Evolutionary conservation across 2,888 invertebrate species (phyloP).

Genomic region (Stenodera caucasica): DNA sequence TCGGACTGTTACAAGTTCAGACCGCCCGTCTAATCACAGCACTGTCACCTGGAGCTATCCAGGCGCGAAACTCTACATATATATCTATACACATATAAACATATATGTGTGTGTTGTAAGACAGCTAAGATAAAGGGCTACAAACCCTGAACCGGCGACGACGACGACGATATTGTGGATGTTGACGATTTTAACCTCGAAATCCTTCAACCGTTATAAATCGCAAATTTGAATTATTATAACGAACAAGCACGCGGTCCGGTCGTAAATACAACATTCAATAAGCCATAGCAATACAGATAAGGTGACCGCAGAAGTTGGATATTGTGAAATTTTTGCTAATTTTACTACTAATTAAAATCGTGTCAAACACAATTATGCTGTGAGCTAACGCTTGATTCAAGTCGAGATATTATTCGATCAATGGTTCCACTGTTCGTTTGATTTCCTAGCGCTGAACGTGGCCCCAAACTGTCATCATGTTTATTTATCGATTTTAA

Average conservation of each 20-base stretch:
- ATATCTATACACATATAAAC: too few species aligned
- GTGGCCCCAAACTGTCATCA: background rate
- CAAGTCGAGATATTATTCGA: background rate
- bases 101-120: conserved; percentile 5
- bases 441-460: background rate
- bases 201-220: conserved; percentile 20
- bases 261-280: conserved; percentile 14
- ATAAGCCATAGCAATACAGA: conserved; percentile 4
- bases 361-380: background rate
- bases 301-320: too few species aligned
- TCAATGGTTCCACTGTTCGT: background rate
- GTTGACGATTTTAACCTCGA: conserved; percentile 26
- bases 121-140: conserved; percentile 31
- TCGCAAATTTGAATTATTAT: conserved; percentile 16
- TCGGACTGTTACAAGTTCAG: conserved; percentile 16
- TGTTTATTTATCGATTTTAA: background rate
- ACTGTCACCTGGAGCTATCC: conserved; percentile 49
- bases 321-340: too few species aligned
- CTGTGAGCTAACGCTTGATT: too few species aligned
- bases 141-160: conserved; percentile 27
- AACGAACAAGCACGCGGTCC: conserved; percentile 7
- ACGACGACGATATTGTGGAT: conserved; percentile 20
- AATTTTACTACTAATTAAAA: background rate
- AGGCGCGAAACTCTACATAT: conserved; percentile 21
- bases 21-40: conserved; percentile 47